These are phyloP conservation scores for Gobio gobio DNA, from an alignment of 2,113 vertebrate species.

Conservation along the genomic window DNA sequence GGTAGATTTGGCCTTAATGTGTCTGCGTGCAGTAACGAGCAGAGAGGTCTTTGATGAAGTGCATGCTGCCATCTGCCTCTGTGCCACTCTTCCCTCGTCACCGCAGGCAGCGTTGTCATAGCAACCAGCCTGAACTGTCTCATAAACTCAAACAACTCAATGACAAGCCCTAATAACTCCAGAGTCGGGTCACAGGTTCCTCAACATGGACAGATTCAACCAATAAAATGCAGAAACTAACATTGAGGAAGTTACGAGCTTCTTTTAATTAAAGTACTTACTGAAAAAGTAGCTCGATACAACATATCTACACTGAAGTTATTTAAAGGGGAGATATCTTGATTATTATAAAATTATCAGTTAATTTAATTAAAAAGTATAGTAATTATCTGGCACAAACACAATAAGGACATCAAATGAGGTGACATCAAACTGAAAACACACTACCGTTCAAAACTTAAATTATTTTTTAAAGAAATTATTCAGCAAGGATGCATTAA, in stretches of 20 bases:
- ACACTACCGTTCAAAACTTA: background rate
- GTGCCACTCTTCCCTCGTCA: constrained; percentile 44
- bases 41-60: constrained; percentile 57
- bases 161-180: constrained; percentile 21
- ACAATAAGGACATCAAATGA: background rate
- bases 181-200: constrained; percentile 1
- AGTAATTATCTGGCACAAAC: too few species aligned
- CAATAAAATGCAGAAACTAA: background rate
- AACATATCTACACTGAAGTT: background rate
- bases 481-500: background rate
- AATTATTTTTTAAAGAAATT: background rate
- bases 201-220: background rate
- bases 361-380: background rate
- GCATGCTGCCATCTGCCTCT: constrained; percentile 56
- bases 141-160: constrained; percentile 29
- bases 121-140: constrained; percentile 50
- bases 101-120: constrained; percentile 52
- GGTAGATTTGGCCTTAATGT: constrained; percentile 53
- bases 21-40: constrained; percentile 53
- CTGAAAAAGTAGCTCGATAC: background rate
- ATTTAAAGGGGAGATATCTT: background rate
- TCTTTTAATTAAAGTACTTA: background rate
- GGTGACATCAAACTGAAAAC: background rate
- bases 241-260: background rate
- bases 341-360: too few species aligned